Evolutionary conservation across 2,888 invertebrate genomes (phyloP).

Genomic region (Harpalus rufipes): DNA sequence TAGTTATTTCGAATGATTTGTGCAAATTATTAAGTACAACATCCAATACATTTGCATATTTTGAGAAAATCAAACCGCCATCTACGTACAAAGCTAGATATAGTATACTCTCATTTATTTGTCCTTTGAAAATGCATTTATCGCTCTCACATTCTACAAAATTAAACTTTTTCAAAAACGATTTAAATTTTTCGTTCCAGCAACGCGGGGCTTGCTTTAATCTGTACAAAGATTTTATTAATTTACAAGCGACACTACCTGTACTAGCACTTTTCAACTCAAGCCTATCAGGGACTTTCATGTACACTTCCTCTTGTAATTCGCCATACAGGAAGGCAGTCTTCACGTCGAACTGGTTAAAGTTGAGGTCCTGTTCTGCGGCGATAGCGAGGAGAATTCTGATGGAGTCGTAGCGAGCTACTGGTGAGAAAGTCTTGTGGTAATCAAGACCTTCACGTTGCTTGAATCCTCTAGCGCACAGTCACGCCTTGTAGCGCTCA

Average conservation of each 20-base stretch:
- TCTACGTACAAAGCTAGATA: slow-evolving; percentile 69
- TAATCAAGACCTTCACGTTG: slow-evolving; percentile 17
- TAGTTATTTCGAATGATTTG: slow-evolving; percentile 66
- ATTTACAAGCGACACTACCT: slow-evolving; percentile 16
- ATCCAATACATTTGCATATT: slow-evolving; percentile 38
- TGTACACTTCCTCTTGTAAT: slow-evolving; percentile 29
- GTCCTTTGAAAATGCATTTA: slow-evolving; percentile 38
- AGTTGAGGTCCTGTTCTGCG: slow-evolving; percentile 11
- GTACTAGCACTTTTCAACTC: background rate
- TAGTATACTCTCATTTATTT: slow-evolving; percentile 17
- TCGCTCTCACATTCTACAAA: slow-evolving; percentile 14
- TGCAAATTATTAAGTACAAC: slow-evolving; percentile 57
- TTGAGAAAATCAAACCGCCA: slow-evolving; percentile 68
- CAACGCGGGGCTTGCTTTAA: slow-evolving; percentile 27
- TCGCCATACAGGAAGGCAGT: slow-evolving; percentile 42
- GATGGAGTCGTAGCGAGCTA: slow-evolving; percentile 33
- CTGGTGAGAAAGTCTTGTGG: slow-evolving; percentile 13
- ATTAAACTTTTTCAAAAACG: background rate
- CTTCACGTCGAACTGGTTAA: slow-evolving; percentile 32
- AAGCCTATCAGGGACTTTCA: slow-evolving; percentile 17
- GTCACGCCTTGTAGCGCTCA: background rate
- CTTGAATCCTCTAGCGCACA: slow-evolving; percentile 36
- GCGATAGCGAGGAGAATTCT: slow-evolving; percentile 13
- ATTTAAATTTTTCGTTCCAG: slow-evolving; percentile 53
- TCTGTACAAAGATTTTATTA: slow-evolving; percentile 37